Evolutionary conservation across 2,797 vertebrate species (phyloP).

Genomic region (Toxotes lorentzi): DNA sequence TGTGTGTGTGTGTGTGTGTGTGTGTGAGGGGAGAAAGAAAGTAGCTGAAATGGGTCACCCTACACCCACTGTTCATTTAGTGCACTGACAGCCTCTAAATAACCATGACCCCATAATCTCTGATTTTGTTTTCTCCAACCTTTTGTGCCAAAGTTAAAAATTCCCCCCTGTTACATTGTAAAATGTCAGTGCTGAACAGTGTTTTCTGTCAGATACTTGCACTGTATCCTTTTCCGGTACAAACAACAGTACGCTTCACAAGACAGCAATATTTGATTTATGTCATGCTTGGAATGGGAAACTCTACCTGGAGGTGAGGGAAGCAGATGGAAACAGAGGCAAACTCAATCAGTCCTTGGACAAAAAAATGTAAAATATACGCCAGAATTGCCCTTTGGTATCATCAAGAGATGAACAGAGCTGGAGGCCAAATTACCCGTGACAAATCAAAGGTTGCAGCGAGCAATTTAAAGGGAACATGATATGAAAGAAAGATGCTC

Average conservation of each 20-base stretch:
- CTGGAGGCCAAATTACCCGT: slow-evolving; percentile 47
- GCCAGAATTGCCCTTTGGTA: slow-evolving; percentile 54
- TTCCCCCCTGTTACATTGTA: slow-evolving; percentile 1
- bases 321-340: slow-evolving; percentile 60
- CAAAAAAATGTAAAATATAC: slow-evolving; percentile 42
- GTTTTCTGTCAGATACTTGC: slow-evolving; percentile 26
- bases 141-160: slow-evolving; percentile 37
- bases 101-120: slow-evolving; percentile 31
- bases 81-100: slow-evolving; percentile 37
- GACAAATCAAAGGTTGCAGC: slow-evolving; percentile 58
- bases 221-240: slow-evolving; percentile 14
- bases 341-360: slow-evolving; percentile 63
- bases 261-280: slow-evolving; percentile 43
- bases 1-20: slow-evolving; percentile 36
- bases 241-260: slow-evolving; percentile 13
- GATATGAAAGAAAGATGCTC: slow-evolving; percentile 43
- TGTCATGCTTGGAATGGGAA: slow-evolving; percentile 43
- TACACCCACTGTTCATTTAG: slow-evolving; percentile 34
- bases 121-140: slow-evolving; percentile 18
- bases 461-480: slow-evolving; percentile 49
- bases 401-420: slow-evolving; percentile 37
- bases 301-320: slow-evolving; percentile 55
- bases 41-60: slow-evolving; percentile 31
- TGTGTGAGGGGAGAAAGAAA: slow-evolving; percentile 4
- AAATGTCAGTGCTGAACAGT: slow-evolving; percentile 18